Conservation (phyloP, 64 coral and sea anemone species). For the Orbicella faveolata region DNA sequence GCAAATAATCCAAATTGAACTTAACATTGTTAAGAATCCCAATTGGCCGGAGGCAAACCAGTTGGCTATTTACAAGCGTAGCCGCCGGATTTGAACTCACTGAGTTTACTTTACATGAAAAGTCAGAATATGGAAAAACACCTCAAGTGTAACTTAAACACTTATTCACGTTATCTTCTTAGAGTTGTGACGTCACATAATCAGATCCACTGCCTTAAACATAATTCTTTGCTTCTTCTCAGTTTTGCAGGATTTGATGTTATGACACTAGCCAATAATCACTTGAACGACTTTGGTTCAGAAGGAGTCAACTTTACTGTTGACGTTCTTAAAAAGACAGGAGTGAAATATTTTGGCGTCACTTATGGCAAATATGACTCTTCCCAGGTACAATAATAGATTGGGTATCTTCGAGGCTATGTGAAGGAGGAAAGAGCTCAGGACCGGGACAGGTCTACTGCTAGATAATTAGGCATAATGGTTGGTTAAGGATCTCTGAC, state of each 20-base stretch:
- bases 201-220: no score
- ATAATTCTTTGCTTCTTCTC: no score
- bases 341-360: slow-evolving; percentile 21
- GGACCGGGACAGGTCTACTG: no score
- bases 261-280: slow-evolving; percentile 39
- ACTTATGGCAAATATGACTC: slow-evolving; percentile 15
- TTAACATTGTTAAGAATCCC: background rate
- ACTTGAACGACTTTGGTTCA: slow-evolving; percentile 25
- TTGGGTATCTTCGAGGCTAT: background rate
- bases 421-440: no score
- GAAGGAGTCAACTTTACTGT: slow-evolving; percentile 8
- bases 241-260: slow-evolving; percentile 43
- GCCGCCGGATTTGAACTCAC: no score
- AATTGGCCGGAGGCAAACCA: background rate
- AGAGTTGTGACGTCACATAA: no score
- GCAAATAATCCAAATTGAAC: no score
- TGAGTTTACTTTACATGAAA: no score
- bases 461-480: no score
- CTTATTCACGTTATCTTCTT: no score
- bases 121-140: no score
- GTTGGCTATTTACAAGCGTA: background rate
- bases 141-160: no score
- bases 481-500: background rate
- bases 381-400: background rate
- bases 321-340: slow-evolving; percentile 4